phyloP scores from a whole-genome alignment of 1,140 invertebrate genomes.

The Cephus cinctus region DNA sequence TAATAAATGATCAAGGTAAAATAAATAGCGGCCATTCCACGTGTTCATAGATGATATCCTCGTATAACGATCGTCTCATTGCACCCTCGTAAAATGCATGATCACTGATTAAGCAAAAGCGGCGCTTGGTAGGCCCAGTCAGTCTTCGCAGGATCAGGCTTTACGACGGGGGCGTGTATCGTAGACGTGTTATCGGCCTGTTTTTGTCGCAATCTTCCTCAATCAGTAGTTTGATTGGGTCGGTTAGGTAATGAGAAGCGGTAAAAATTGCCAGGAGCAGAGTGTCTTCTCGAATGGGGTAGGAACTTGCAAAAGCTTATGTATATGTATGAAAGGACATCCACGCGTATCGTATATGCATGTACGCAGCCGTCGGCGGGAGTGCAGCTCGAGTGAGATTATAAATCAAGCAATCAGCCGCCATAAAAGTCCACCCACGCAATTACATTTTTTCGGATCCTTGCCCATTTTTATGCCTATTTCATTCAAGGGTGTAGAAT shows the following conservation, averaged over 20 bases:
- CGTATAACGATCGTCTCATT: no score
- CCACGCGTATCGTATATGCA: neutral
- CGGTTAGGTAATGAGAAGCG: neutral
- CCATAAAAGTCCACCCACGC: slow-evolving; percentile 32
- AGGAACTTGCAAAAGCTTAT: slow-evolving; percentile 4
- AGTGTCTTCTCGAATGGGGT: neutral
- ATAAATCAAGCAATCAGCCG: slow-evolving; percentile 35
- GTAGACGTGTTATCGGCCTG: slow-evolving; percentile 3
- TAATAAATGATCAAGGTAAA: no score
- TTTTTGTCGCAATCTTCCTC: slow-evolving; percentile 7
- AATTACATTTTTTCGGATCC: slow-evolving; percentile 19
- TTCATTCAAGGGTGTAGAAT: neutral
- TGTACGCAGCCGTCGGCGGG: neutral
- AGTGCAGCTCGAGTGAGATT: slow-evolving; percentile 8
- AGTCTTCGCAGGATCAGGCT: neutral
- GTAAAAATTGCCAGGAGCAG: neutral
- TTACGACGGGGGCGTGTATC: slow-evolving; percentile 9
- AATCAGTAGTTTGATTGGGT: neutral
- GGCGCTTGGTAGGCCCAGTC: no score
- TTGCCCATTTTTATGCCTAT: slow-evolving; percentile 14
- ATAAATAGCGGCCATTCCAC: no score
- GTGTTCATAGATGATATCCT: no score
- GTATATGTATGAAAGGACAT: slow-evolving; percentile 1
- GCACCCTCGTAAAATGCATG: no score
- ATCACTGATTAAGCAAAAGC: no score